phyloP scores from a whole-genome alignment of 2,888 invertebrate species.

The Odontocolon sp. region DNA sequence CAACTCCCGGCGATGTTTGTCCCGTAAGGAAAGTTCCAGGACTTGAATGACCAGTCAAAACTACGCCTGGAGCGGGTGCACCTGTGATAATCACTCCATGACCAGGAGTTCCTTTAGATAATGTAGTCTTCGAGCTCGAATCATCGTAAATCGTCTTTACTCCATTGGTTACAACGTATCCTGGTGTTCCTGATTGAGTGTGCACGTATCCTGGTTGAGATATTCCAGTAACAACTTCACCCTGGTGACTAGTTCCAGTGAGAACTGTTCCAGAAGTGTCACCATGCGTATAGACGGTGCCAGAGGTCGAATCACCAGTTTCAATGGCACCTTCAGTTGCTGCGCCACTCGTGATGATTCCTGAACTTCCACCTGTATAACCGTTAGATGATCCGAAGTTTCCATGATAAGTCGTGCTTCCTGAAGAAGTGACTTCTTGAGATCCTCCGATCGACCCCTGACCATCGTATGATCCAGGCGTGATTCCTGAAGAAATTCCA shows the following conservation, averaged over 20 bases:
- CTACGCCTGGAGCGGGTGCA: conserved; percentile 51
- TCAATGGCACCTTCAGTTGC: conserved; percentile 54
- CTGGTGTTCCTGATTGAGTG: conserved; percentile 65
- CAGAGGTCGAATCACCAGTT: conserved; percentile 63
- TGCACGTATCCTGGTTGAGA: conserved; percentile 66
- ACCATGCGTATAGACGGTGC: conserved; percentile 63
- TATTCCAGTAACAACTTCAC: conserved; percentile 58
- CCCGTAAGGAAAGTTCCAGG: conserved; percentile 61
- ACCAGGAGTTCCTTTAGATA: conserved; percentile 16
- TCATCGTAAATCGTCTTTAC: conserved; percentile 65
- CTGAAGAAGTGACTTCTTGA: neutral
- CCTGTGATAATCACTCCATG: conserved; percentile 59
- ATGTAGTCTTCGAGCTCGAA: conserved; percentile 9
- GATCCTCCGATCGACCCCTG: neutral
- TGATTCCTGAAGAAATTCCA: neutral
- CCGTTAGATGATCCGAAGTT: conserved; percentile 22
- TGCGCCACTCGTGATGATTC: conserved; percentile 57
- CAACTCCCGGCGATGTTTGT: conserved; percentile 63
- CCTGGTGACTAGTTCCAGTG: conserved; percentile 59
- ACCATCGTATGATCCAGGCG: conserved; percentile 7
- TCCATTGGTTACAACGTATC: conserved; percentile 64
- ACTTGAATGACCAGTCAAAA: conserved; percentile 58
- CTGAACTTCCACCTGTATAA: conserved; percentile 26
- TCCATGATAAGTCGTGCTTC: conserved; percentile 24
- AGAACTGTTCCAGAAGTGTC: conserved; percentile 59